These are phyloP conservation scores for Trematomus bernacchii DNA, from an alignment of 2,797 vertebrate genomes.

Conservation along the genomic window DNA sequence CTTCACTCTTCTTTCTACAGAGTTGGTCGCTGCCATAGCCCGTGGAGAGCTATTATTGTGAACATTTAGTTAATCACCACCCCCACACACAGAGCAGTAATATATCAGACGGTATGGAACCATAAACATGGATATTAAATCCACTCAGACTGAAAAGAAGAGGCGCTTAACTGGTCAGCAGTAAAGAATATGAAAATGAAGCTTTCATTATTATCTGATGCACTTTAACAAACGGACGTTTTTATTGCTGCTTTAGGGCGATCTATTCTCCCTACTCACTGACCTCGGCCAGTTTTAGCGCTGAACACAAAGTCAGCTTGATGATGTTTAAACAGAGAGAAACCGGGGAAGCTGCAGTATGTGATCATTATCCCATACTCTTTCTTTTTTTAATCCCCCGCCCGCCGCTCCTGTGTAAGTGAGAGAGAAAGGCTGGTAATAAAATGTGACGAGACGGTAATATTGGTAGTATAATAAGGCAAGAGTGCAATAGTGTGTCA, in stretches of 20 bases:
- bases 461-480: slow-evolving; percentile 59
- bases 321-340: slow-evolving; percentile 69
- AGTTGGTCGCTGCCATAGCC: slow-evolving; percentile 42
- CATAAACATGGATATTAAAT: slow-evolving; percentile 70
- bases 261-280: slow-evolving; percentile 38
- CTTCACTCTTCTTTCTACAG: slow-evolving; percentile 47
- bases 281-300: slow-evolving; percentile 59
- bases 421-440: slow-evolving; percentile 57
- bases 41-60: slow-evolving; percentile 44
- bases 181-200: slow-evolving; percentile 74
- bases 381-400: slow-evolving; percentile 34
- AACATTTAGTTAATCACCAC: slow-evolving; percentile 72
- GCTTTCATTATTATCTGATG: slow-evolving; percentile 68
- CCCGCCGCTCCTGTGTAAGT: slow-evolving; percentile 44
- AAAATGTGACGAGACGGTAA: slow-evolving; percentile 66
- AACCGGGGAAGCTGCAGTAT: slow-evolving; percentile 40
- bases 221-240: slow-evolving; percentile 56
- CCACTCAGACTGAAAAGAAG: slow-evolving; percentile 63
- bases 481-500: slow-evolving; percentile 56
- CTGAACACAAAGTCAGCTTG: slow-evolving; percentile 56
- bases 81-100: slow-evolving; percentile 54
- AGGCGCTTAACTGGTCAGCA: slow-evolving; percentile 65
- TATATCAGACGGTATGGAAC: slow-evolving; percentile 53
- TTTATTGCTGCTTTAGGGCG: slow-evolving; percentile 53
- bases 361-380: slow-evolving; percentile 62